Evolutionary conservation across 2,888 invertebrate species (phyloP), one percentile per base, ranked within the genome.

Genomic region (Thera britannica): DNA sequence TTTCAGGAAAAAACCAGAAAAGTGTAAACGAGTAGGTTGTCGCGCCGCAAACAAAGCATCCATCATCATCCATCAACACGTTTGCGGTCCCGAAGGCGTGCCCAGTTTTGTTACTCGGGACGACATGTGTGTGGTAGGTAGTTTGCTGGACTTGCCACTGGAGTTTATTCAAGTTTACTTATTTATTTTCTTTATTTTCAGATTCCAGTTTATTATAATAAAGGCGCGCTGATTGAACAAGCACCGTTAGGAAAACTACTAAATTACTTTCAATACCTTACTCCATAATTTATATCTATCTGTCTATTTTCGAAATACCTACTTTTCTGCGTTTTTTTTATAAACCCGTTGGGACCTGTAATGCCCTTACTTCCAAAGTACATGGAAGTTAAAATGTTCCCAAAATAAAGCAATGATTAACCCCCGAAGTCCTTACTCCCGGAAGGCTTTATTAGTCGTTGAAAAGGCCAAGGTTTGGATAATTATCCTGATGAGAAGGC

Each of bases 401-500:
- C n/a, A n/a, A 23, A 62, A 48, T 67, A 63, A 63, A 48, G 60
- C 46, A 68, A 58, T 61, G 41, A 64, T 64, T 23, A 64, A 60
- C 55, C 62, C 38, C 46, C 48, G 41, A 55, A 62, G 63, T 57
- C 46, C 57, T 60, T 36, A 68, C 52, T 49, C 48, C 23, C 60
- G 72, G 71, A 71, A 71, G 71, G 49, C 65, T 68, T 70, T 73
- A 73, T 69, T 73, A 75, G 60, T 65, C 62, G 69, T 48, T 63
- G 75, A 76, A 74, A 70, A 72, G 66, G 72, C 70, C 65, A 69
- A 71, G 69, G 72, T 73, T 48, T 34, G 63, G 60, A 74, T 77
- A 79, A 79, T 79, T 78, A 77, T 76, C 75, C 77, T 79, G 74
- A 78, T 77, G 79, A 79, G 79, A 65, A 74, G 79, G 77, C 75